Evolutionary conservation across 2,797 vertebrate genomes (phyloP).

Genomic region (Phalanger gymnotis): DNA sequence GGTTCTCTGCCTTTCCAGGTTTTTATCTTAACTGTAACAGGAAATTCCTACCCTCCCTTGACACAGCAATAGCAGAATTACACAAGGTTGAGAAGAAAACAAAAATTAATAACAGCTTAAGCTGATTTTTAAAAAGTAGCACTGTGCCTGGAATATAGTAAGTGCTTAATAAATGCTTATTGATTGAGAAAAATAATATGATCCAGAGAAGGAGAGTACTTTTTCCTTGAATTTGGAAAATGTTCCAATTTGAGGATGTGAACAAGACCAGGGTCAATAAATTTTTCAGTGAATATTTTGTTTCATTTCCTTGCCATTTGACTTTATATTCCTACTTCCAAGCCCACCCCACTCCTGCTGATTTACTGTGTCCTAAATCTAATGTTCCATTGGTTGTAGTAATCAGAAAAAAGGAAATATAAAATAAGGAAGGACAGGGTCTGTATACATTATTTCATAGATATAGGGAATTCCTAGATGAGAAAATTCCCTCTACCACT

Average conservation of each 20-base stretch:
- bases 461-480: not conserved
- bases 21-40: not conserved
- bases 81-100: not conserved
- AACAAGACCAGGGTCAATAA: slow-evolving; percentile 41
- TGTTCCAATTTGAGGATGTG: not conserved
- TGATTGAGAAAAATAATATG: slow-evolving; percentile 15
- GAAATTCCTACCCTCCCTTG: not conserved
- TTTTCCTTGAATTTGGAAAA: slow-evolving; percentile 2
- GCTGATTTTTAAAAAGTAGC: not conserved
- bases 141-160: not conserved
- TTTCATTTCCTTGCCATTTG: slow-evolving; percentile 55
- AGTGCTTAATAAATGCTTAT: not conserved
- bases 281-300: slow-evolving; percentile 22
- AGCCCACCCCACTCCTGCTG: slow-evolving; percentile 32
- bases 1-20: not conserved
- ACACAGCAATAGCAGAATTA: slow-evolving; percentile 14
- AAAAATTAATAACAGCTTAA: slow-evolving; percentile 1
- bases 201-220: slow-evolving; percentile 40
- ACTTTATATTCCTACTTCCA: slow-evolving; percentile 61
- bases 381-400: not conserved
- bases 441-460: not conserved
- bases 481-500: not conserved
- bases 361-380: not conserved
- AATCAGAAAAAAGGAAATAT: not conserved
- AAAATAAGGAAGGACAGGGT: not conserved